Evolutionary conservation across 2,888 invertebrate genomes (phyloP), one percentile per base, ranked within the genome.

Genomic region (Sarcophaga carnaria): DNA sequence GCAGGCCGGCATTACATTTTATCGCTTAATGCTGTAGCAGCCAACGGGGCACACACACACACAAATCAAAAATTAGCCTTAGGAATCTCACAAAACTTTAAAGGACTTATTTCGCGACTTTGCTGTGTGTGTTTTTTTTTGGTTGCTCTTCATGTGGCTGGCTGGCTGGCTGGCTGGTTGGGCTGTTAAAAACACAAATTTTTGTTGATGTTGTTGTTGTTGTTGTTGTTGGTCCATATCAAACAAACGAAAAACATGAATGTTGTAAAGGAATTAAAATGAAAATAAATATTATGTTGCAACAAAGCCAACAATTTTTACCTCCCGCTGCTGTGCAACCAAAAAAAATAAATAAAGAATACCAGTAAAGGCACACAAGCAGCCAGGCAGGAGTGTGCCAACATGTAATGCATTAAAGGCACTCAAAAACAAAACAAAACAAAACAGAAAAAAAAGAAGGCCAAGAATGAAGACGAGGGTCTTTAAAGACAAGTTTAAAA

Each of bases 51-150:
- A 64, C 25, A 27, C 54, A 79, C 69, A 63, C 79, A 84, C 84
- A 87, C 87, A 87, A 87, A 87, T 84, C 84, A 81, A 87, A 84
- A 84, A 84, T 87, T 84, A 66, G 81, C 87, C 87, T 87, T 37
- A 87, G 87, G 87, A 87, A 87, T 87, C 72, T 69, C 54, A 75
- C n/a, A 62, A n/a, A 59, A 14, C 17, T 64, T 60, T 59, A 64
- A 81, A 82, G 82, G 76, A 20, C 80, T 77, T 60, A 54, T 78
- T 78, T 82, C 59, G 47, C 71, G 84, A 76, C 76, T 80, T 85
- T 77, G 17, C n/a, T 66, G 60, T 77, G 59, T 4, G 37, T 71
- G 63, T 59, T 27, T 20, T n/a, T 10, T 47, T 71, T 54, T 63
- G 8, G 37, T 37, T 37, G 8, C 8, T 37, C 10, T 1, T 8